Evolutionary conservation across 2,888 invertebrate genomes (phyloP), one percentile per base, ranked within the genome.

Genomic region (Exocentrus adspersus): DNA sequence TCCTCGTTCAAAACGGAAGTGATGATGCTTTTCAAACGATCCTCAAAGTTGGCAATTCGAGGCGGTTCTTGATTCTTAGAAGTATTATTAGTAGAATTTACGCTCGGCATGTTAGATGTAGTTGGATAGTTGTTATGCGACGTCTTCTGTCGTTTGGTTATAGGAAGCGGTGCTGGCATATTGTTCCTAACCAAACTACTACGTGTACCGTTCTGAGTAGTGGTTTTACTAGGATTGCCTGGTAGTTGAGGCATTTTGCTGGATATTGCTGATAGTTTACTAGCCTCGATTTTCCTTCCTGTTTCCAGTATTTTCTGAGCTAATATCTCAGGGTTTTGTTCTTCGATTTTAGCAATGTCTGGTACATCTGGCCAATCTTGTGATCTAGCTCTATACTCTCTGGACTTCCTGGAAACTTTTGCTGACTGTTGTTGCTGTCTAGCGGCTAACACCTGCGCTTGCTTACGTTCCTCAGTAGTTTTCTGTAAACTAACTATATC

Each of bases 341-440:
- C 95, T 78, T 95, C 93, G 64, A 95, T 95, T 82, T 94, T 95
- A 1, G 92, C 93, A 54, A 94, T 89, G 74, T 95, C 94, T 1
- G 95, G 94, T 24, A 95, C 92, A 75, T 94, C 94, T 0, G 94
- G 94, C 95, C 95, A 95, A 78, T 95, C 95, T 77, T 94, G 94
- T 0, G 94, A 93, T 1, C 94, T 87, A 4, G 92, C 89, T 14
- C 94, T 86, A 73, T 90, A 89, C 72, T 93, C 93, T 14, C 90
- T 84, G 62, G 85, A 86, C 74, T 90, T 89, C 21, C 93, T 85
- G 0, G 86, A 82, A 67, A 71, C 78, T 77, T 74, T 81, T 7
- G 80, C 75, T 12, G 74, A 69, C 65, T 75, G 79, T 56, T 73
- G 75, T 61, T 78, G 81, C 60, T 78, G 77, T 43, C 78, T 76